Conservation (phyloP, 2,797 vertebrate genomes). For the Phoeniculus purpureus region DNA sequence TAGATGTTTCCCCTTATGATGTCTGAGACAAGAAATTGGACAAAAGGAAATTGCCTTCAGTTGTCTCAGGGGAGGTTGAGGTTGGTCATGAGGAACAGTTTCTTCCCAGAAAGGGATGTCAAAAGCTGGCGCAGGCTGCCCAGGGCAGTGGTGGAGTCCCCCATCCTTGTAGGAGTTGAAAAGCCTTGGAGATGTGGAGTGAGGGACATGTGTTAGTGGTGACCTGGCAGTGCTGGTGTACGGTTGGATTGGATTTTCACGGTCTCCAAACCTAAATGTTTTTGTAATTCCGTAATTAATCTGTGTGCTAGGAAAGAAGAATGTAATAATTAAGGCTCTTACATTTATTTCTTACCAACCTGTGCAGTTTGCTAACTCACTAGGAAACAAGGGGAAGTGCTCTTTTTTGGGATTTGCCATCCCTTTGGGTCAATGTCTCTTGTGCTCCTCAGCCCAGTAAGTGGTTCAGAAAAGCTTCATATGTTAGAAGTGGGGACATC, state of each 20-base stretch:
- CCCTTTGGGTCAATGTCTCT: not conserved
- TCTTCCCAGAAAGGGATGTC: too few species aligned
- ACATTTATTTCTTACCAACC: not conserved
- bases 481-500: not conserved
- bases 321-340: not conserved
- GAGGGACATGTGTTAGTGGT: too few species aligned
- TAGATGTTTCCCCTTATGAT: not conserved
- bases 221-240: too few species aligned
- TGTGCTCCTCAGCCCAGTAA: not conserved
- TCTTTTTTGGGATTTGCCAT: not conserved
- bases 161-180: too few species aligned
- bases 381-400: not conserved
- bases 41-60: too few species aligned
- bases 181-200: too few species aligned
- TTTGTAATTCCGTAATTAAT: not conserved
- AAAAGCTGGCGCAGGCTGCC: too few species aligned
- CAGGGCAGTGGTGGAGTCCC: too few species aligned
- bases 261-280: too few species aligned
- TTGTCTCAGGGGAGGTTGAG: too few species aligned
- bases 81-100: too few species aligned
- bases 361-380: not conserved
- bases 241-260: too few species aligned
- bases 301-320: not conserved
- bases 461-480: accelerated
- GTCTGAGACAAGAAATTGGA: not conserved